Conservation (phyloP, 2,113 vertebrate species). For the Pao palembangensis region DNA sequence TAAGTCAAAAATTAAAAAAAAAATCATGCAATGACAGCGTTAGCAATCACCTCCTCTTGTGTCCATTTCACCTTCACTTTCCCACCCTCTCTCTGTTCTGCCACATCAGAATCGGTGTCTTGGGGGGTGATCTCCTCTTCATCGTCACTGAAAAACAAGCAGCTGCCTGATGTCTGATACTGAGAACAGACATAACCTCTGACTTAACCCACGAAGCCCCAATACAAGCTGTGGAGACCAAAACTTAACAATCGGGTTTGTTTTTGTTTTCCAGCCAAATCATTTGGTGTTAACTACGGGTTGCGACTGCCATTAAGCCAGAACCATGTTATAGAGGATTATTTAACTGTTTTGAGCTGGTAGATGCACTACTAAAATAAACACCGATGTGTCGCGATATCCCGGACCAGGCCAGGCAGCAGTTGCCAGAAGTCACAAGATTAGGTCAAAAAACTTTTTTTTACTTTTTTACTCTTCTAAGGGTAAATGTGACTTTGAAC, state of each 20-base stretch:
- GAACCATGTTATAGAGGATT: neutral
- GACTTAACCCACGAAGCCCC: neutral
- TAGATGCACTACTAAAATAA: neutral
- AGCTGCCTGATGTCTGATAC: constrained; percentile 8
- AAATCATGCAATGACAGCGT: too few species aligned
- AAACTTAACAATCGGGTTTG: constrained; percentile 9
- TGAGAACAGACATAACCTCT: neutral
- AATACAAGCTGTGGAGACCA: neutral
- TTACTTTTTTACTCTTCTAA: neutral
- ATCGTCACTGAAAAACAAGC: constrained; percentile 79
- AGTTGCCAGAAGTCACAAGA: neutral
- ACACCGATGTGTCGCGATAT: neutral
- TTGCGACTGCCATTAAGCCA: rapidly evolving
- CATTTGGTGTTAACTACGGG: rapidly evolving
- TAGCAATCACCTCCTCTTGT: constrained; percentile 82
- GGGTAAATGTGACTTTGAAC: neutral
- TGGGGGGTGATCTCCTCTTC: constrained; percentile 84
- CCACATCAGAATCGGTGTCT: constrained; percentile 87
- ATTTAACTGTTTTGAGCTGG: neutral
- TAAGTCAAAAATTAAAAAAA: neutral
- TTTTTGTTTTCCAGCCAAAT: neutral
- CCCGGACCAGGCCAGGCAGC: constrained; percentile 33
- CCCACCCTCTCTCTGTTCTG: constrained; percentile 82
- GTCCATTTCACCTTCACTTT: constrained; percentile 94
- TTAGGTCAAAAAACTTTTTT: neutral